Evolutionary conservation across 2,797 vertebrate genomes (phyloP), one percentile per base, ranked within the genome.

Genomic region (Salmo trutta): DNA sequence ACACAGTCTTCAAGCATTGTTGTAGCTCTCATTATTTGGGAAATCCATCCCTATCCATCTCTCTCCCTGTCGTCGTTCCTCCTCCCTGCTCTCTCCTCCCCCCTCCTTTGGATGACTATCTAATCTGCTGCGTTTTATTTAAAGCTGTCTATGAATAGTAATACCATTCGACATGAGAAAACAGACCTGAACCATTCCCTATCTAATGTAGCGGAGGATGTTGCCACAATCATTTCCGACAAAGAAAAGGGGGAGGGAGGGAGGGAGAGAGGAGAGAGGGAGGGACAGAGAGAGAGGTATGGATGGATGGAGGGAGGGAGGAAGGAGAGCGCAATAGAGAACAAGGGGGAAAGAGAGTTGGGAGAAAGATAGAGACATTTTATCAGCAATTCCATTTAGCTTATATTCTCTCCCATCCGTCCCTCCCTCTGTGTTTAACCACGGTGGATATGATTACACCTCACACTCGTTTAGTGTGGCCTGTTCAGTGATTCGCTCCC

Each of bases 61-160:
- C 33, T 66, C 27, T 19, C 29, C 24, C n/a, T n/a, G n/a, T n/a
- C 17, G 2, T 56, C 73, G 15, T 10, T 64, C 59, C 12, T 24
- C 17, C n/a, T 64, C 17, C n/a, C 56, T 64, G 19, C 24, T 36
- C 1, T 73, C 51, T 47, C 21, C 15, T n/a, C 53, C 53, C 0
- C 70, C 71, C 29, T 12, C 71, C 71, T 75, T 74, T 29, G 74
- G 79, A 83, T 72, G 77, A 79, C 73, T 65, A 78, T 68, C 62
- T 73, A 53, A 80, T 89, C 82, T 80, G 56, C 66, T 81, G 83
- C 82, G 71, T 82, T 86, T 90, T 84, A 88, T 91, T 88, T 89
- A 88, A 90, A 90, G 82, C 83, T 74, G 47, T 80, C 87, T 81
- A 85, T 87, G 84, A 89, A 90, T 83, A 82, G 80, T 74, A 77